Conservation (phyloP, 2,797 vertebrate species). For the Sebastes iracundus region DNA sequence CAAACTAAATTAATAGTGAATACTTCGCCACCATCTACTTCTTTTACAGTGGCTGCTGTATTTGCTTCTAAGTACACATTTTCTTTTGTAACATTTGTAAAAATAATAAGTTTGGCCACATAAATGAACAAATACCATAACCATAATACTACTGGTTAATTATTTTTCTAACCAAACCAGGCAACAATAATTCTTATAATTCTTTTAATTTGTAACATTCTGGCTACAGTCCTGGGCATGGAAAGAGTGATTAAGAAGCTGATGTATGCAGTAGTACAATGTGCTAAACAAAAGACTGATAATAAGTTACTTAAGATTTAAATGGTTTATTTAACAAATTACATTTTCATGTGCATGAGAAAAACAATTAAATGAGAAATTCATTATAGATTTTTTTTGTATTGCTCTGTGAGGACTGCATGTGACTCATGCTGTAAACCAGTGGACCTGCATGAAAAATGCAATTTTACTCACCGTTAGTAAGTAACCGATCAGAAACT, state of each 20-base stretch:
- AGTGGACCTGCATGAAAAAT: not conserved
- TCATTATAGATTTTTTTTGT: not conserved
- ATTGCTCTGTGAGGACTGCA: constrained; percentile 25
- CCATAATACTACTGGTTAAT: not conserved
- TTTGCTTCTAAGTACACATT: not conserved
- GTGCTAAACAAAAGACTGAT: not conserved
- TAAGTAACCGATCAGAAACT: not conserved
- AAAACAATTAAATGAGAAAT: constrained; percentile 17
- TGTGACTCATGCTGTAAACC: constrained; percentile 10
- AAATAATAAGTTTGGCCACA: no score
- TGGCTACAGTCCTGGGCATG: not conserved
- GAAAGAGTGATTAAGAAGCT: not conserved
- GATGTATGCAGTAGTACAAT: not conserved
- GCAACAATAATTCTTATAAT: not conserved
- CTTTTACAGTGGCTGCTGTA: not conserved
- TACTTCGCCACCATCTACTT: not conserved
- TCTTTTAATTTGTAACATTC: not conserved
- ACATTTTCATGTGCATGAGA: constrained; percentile 20
- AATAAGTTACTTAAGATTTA: not conserved
- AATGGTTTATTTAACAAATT: constrained; percentile 31
- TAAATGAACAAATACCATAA: not conserved
- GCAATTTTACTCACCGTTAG: not conserved
- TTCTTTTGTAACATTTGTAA: not conserved
- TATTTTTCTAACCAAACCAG: not conserved
- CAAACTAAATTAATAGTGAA: not conserved